phyloP scores from a whole-genome alignment of 2,113 vertebrate genomes.

The Porphyrio hochstetteri region DNA sequence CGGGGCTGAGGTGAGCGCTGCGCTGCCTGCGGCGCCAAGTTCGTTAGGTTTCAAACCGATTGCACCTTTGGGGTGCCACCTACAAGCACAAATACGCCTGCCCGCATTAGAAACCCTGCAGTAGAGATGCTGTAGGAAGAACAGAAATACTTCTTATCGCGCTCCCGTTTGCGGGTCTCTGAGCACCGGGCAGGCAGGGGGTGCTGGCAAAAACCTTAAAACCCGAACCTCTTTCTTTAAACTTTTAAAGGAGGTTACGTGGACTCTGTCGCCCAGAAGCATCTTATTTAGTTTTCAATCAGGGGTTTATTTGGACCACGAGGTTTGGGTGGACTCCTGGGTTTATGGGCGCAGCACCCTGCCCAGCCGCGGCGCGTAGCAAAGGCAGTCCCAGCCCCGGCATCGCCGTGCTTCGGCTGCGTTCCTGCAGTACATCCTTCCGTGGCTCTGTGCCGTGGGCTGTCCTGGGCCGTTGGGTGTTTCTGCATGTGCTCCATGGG shows the following conservation, averaged over 20 bases:
- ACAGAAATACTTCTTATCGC: neutral
- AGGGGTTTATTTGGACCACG: neutral
- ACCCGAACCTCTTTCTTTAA: neutral
- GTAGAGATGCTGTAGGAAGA: neutral
- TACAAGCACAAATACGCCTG: neutral
- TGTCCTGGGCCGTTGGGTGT: neutral
- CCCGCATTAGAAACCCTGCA: accelerated
- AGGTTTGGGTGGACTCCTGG: accelerated
- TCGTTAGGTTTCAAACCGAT: neutral
- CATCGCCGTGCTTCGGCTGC: accelerated
- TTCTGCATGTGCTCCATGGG: neutral
- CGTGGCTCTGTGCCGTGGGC: accelerated
- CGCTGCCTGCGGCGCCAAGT: too few species aligned
- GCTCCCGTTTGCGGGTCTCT: neutral
- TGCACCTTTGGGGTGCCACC: neutral
- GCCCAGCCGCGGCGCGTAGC: accelerated
- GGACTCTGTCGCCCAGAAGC: neutral
- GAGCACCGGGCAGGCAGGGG: neutral
- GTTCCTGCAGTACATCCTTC: too few species aligned
- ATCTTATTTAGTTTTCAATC: neutral
- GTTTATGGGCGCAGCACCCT: neutral
- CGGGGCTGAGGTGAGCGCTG: too few species aligned
- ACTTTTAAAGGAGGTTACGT: neutral
- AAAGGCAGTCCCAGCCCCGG: neutral
- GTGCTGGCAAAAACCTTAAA: neutral